Evolutionary conservation across 2,797 vertebrate species (phyloP), one percentile per base, ranked within the genome.

Genomic region (Glyptemys insculpta): DNA sequence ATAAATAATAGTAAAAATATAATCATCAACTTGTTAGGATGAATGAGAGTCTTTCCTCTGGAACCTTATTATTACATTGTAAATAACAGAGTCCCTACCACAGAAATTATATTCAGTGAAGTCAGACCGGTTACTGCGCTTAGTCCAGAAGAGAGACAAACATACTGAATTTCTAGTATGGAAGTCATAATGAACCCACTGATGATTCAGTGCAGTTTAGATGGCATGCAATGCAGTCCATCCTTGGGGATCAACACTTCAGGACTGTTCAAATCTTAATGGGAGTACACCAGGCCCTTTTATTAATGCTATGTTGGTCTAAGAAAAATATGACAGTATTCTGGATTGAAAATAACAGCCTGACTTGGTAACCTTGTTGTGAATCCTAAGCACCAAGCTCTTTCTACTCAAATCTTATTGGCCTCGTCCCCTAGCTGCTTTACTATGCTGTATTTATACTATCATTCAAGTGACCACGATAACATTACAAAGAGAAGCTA

Each of bases 111-210:
- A 79, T 83, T 0, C 9, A 79, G 5, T 4, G 37, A 83, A 53
- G 76, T 88, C 80, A 92, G 86, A 96, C 87, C 31, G 59, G 37
- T 56, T 91, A 57, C 53, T 96, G 34, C 37, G 89, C 83, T 79
- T 88, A 84, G 87, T 49, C 27, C 53, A 72, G 81, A 80, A 80
- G 53, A 91, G 80, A 80, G 78, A 90, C 25, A 83, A 44, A 89
- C 91, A 62, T 3, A 1, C 11, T 0, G 0, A 0, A 82, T 86
- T 0, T 1, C 79, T 2, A 6, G 68, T 14, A 0, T 0, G 0
- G 54, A 79, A 85, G 62, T 31, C 1, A 0, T 25, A 93, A n/a
- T 11, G 72, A 86, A 95, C 49, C 54, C 3, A 6, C 47, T 84
- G 47, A 37, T 37, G 19, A 29, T 52, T 49, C 91, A 25, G 0